Evolutionary conservation across 2,113 vertebrate species (phyloP), one percentile per base, ranked within the genome.

Genomic region (Okapia johnstoni): DNA sequence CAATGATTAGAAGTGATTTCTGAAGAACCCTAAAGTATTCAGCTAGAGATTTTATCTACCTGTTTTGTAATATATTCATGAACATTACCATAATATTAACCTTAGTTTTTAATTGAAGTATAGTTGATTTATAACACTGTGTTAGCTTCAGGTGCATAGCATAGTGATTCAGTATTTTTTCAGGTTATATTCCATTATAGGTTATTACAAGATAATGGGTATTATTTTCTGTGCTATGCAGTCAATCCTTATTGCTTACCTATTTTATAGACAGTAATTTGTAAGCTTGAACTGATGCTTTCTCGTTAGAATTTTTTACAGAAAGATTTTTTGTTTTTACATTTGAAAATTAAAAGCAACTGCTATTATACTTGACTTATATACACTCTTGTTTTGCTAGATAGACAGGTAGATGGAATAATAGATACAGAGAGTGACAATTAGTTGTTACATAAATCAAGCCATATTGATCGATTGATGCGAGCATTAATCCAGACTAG

Each of bases 391-490:
- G 0, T 84, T 30, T 85, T 26, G 40, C 70, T 43, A 33, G n/a
- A 7, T 4, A 43, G 36, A 46, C 26, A 57, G 23, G 6, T 36
- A 77, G 36, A 5, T 13, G 26, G 14, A 54, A 2, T 36, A 21
- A 73, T 5, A 19, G 23, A 28, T 4, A 7, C 17, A 73, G 21
- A 5, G 14, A 63, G 40, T 33, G 15, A 28, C 30, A 58, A 61
- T 40, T 43, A 61, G 16, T 52, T 40, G 25, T 23, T 55, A 76
- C 21, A 3, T 17, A 55, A 60, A 57, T 43, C 26, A 57, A 63
- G 52, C 73, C 43, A 23, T 5, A 1, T 36, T 52, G 85, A 43
- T 12, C 0, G 3, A 17, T 10, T 4, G 10, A 16, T 16, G 0
- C 36, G 11, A 50, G 13, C 26, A 5, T 43, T 58, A 52, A 43